phyloP scores from a whole-genome alignment of 2,797 vertebrate species.

The Leptodactylus fallax region DNA sequence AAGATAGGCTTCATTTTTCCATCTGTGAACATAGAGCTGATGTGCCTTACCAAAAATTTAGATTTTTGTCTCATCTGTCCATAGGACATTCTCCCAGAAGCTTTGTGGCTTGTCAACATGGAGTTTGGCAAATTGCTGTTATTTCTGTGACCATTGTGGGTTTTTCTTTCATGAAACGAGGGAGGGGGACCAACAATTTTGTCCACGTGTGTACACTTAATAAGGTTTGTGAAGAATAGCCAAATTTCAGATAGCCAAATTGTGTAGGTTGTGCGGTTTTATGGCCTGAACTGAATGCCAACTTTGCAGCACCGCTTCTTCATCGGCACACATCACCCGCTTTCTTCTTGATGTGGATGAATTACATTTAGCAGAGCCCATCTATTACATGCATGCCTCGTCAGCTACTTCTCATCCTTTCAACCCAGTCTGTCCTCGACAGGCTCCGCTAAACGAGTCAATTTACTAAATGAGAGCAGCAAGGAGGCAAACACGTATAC shows the following conservation, averaged over 20 bases:
- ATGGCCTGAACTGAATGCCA: not conserved
- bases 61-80: no score
- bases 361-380: not conserved
- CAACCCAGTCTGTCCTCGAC: not conserved
- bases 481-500: not conserved
- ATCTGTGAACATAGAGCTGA: no score
- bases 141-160: no score
- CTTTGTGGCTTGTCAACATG: no score
- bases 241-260: not conserved
- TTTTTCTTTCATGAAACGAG: no score
- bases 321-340: no score
- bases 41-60: no score
- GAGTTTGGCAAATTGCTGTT: no score
- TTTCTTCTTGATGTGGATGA: not conserved
- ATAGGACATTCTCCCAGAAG: no score
- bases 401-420: not conserved
- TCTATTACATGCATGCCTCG: not conserved
- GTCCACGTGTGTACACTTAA: not conserved
- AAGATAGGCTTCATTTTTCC: no score
- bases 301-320: not conserved
- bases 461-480: slow-evolving; percentile 21
- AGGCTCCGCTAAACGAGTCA: slow-evolving; percentile 28
- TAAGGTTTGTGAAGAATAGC: not conserved
- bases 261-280: not conserved
- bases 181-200: no score